Evolutionary conservation across 2,113 vertebrate species (phyloP), one percentile per base, ranked within the genome.

Genomic region (Corydoras sp.): DNA sequence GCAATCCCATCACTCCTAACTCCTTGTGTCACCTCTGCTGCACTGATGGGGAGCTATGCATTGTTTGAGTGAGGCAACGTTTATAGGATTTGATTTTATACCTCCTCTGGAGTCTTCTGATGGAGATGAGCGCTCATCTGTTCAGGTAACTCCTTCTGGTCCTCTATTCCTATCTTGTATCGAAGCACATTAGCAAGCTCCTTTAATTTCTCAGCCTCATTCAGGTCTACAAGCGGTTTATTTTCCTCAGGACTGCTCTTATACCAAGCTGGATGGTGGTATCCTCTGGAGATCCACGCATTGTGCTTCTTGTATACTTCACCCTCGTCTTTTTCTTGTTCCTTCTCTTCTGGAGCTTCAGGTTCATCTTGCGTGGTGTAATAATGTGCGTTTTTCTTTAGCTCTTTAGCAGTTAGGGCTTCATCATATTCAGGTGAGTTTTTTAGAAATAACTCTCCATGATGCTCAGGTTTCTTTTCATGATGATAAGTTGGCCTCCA

Each of bases 131-230:
- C 88, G 65, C 85, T 85, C 68, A 86, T 85, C 5, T 75, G 82
- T 29, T 83, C 81, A 30, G 79, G 13, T 4, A 84, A 85, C 66
- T 83, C 85, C 0, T 89, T 86, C 32, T 90, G 77, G 73, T 90
- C 85, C 71, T 92, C 85, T 35, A 92, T 91, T 0, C 91, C 89
- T 73, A 93, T 93, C 82, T 92, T 92, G 81, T 92, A 91, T 77
- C 89, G 92, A 32, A 97, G 85, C 11, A 94, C 82, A 2, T 91
- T 88, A 66, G 92, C 89, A 0, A 95, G 86, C 54, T 94, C 83
- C 3, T 92, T 91, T 85, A 95, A 87, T 78, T 91, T 85, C 10
- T 13, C 29, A n/a, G 58, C 49, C 10, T 65, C 51, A 54, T 59
- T 54, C 29, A 54, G 32, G 3, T 24, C 69, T 13, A 18, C 31